Percentiles rank a stretch among this genome's conserved stretches.
Evolutionary conservation across 2,888 invertebrate species (phyloP).

Genomic region (Saturnia japonica): DNA sequence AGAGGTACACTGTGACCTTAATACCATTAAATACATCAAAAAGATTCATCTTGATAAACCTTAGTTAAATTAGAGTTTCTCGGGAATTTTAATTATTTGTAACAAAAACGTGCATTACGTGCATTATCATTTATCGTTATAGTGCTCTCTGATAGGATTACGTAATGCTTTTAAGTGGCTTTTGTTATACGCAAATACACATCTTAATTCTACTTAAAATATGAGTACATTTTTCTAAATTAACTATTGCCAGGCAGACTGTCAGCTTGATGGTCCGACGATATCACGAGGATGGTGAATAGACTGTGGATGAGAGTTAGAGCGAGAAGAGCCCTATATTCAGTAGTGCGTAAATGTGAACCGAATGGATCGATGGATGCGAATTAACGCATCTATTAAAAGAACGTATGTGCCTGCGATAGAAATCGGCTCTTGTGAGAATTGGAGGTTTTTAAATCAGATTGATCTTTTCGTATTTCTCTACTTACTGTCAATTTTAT

Average conservation of each 20-base stretch:
- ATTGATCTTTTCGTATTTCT: too few species aligned
- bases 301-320: too few species aligned
- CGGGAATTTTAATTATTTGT: constrained; percentile 7
- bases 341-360: too few species aligned
- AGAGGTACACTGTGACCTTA: not conserved
- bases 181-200: not conserved
- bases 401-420: too few species aligned
- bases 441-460: too few species aligned
- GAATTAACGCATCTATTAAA: too few species aligned
- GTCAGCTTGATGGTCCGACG: too few species aligned
- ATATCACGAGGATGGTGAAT: too few species aligned
- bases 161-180: not conserved
- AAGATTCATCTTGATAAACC: constrained; percentile 4
- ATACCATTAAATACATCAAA: constrained; percentile 4
- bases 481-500: too few species aligned
- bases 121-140: constrained; percentile 7
- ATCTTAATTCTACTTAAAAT: not conserved
- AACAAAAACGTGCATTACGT: not conserved
- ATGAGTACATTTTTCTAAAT: not conserved
- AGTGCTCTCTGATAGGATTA: constrained; percentile 5
- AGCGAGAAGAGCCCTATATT: too few species aligned
- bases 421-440: too few species aligned
- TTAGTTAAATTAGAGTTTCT: not conserved
- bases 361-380: too few species aligned
- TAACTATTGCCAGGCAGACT: not conserved